Evolutionary conservation across 2,113 vertebrate genomes (phyloP), one percentile per base, ranked within the genome.

Genomic region (Tragulus kanchil): DNA sequence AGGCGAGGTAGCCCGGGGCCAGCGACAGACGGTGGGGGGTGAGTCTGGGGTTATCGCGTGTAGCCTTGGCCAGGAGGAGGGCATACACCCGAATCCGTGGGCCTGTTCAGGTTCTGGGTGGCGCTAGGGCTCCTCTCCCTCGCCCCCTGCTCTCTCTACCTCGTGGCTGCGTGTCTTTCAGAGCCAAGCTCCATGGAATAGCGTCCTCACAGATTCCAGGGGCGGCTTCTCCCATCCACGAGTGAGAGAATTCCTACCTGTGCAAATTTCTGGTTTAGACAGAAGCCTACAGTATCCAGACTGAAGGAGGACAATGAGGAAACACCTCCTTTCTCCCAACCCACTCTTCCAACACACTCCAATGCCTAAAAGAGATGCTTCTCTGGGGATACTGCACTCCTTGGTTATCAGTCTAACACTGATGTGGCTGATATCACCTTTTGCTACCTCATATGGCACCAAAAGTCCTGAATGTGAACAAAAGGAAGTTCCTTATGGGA

Each of bases 381-480:
- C 85, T 45, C 65, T 54, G 86, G 92, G 96, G 92, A 87, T 85
- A 85, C 75, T 94, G 85, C 48, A 64, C 65, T 64, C 89, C 36
- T 92, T 91, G 88, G 82, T 78, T 85, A 73, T 86, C 97, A 90
- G 85, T 42, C 0, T 92, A 98, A 98, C 97, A 97, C 97, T 98
- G 98, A 89, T 71, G 82, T 96, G 97, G 97, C 95, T 89, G 65
- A 93, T 42, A 94, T 0, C 93, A 98, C 97, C 96, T 98, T 97
- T 90, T 95, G 97, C 97, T 97, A 96, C 96, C 45, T 31, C 21
- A n/a, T 96, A 98, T 98, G 98, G 98, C 98, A 98, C 97, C 45
- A 77, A 8, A 78, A 58, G 73, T 94, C 97, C 94, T 77, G 87
- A 64, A 82, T 25, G 71, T 75, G 58, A 97, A 36, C 36, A 36